Base-by-base conservation (phyloP, 2,797 vertebrate genomes). In the Falco concolor region DNA sequence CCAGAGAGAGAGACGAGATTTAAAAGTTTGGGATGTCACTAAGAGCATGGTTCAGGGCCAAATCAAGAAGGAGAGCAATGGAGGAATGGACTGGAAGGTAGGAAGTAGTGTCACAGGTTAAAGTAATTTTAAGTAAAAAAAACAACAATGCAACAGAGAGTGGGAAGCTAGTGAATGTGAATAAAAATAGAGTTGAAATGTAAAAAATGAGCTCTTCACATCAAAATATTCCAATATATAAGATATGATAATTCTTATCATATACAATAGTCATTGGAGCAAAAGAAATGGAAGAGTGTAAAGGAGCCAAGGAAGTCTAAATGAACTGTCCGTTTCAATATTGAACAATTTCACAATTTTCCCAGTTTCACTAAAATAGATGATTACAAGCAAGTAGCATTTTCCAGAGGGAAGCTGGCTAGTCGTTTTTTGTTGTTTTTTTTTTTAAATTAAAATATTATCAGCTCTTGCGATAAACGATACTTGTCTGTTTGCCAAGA, bases 101-200 rank as follows among this genome's bases (percentile, higher is more conserved):
- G 20, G 54, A 81, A 84, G 67, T 5, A 53, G 10, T 45, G 25
- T 52, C n/a, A 60, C 16, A 84, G 20, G 8, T 68, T 84, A 18
- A 74, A 86, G 25, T n/a, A 44, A 63, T 30, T 57, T 86, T 44
- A 81, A 72, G 7, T 68, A 68, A 18, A 32, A 83, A 32, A 0
- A 0, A 32, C 0, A 0, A 4, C 6, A 8, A 59, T 2, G 44
- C n/a, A 42, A 25, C 54, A 65, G 30, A 44, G 8, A 24, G 5
- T 13, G 19, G 25, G 23, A 92, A 79, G 13, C 7, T 53, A 53
- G 11, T 38, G 42, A 90, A 84, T 0, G 0, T 64, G 36, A 40
- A 73, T 27, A 52, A 76, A 89, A 82, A 45, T 5, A 68, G n/a
- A 77, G 6, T 7, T 67, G 38, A 87, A 88, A 73, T 50, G 34